Percentiles rank a stretch among this genome's conserved stretches.
Conservation (phyloP, 2,113 vertebrate genomes). For the Phrynosoma platyrhinos region DNA sequence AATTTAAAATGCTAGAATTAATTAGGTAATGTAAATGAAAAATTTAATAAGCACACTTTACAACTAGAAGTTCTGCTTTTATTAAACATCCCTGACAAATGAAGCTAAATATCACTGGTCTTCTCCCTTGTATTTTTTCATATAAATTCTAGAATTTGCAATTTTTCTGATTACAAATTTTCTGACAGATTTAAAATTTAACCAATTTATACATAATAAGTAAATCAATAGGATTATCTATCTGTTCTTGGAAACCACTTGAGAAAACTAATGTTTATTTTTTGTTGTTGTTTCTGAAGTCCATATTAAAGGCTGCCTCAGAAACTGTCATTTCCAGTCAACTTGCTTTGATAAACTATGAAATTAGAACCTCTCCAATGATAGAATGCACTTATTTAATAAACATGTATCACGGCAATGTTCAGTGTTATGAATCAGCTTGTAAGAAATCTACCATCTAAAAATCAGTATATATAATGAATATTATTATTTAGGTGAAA, state of each 20-base stretch:
- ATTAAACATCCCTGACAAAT: conserved; percentile 80
- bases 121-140: conserved; percentile 62
- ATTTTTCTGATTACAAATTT: conserved; percentile 41
- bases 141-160: conserved; percentile 67
- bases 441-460: conserved; percentile 64
- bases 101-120: conserved; percentile 76
- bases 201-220: conserved; percentile 70
- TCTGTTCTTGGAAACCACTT: conserved; percentile 76
- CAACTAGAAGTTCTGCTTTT: conserved; percentile 84
- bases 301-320: conserved; percentile 84
- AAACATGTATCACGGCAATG: conserved; percentile 75
- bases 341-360: conserved; percentile 74
- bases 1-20: conserved; percentile 90
- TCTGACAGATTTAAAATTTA: conserved; percentile 70
- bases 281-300: conserved; percentile 83
- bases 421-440: conserved; percentile 72
- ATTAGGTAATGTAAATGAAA: conserved; percentile 88
- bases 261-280: conserved; percentile 81
- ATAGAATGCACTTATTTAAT: conserved; percentile 79
- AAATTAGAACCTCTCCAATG: conserved; percentile 79
- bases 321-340: conserved; percentile 82
- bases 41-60: conserved; percentile 89
- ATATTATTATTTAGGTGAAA: conserved; percentile 39
- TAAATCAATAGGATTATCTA: conserved; percentile 75
- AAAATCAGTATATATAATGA: conserved; percentile 34